phyloP scores from a whole-genome alignment of 1,140 invertebrate genomes.

The Eciton burchellii region DNA sequence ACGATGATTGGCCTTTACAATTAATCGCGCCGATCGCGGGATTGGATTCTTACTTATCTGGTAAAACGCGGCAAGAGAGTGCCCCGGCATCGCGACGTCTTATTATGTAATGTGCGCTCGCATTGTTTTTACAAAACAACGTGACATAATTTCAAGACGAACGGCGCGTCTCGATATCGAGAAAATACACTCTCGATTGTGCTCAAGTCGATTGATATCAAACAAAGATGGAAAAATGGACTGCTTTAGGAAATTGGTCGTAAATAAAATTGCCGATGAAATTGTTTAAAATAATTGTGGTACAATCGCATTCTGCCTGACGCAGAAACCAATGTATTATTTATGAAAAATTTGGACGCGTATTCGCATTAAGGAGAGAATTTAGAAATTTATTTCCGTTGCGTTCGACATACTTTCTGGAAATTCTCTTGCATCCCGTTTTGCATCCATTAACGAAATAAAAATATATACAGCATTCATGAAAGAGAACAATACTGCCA shows the following conservation, averaged over 20 bases:
- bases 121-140: background rate
- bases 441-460: background rate
- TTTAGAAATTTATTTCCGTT: too few relatives aligned
- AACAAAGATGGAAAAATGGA: background rate
- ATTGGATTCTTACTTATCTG: slow-evolving; percentile 19
- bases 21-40: background rate
- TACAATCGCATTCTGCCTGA: too few relatives aligned
- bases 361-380: too few relatives aligned
- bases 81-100: background rate
- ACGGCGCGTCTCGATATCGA: background rate
- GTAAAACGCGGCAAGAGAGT: background rate
- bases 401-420: too few relatives aligned
- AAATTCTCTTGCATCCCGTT: too few relatives aligned
- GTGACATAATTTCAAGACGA: slow-evolving; percentile 19
- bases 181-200: background rate
- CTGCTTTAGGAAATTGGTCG: background rate
- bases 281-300: too few relatives aligned
- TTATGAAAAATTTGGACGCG: too few relatives aligned
- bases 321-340: too few relatives aligned
- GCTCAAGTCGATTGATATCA: too few relatives aligned
- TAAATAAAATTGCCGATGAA: too few relatives aligned
- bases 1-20: background rate
- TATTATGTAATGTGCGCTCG: slow-evolving; percentile 33
- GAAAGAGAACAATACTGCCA: slow-evolving; percentile 39
- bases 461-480: background rate